Evolutionary conservation across 2,113 vertebrate species (phyloP).

Genomic region (Ranitomeya variabilis): DNA sequence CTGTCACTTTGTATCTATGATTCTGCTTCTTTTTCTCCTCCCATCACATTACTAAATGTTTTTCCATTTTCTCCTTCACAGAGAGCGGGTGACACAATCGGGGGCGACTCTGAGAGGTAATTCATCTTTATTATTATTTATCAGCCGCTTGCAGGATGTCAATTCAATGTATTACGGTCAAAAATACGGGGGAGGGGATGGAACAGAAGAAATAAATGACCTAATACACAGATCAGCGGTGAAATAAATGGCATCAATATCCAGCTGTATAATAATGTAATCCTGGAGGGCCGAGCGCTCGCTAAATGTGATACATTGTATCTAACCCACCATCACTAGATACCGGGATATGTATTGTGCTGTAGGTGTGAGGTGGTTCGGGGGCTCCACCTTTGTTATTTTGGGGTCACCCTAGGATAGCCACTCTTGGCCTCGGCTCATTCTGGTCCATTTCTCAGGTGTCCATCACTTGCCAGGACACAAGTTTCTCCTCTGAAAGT

Average conservation of each 20-base stretch:
- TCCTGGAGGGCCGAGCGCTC: too few relatives aligned
- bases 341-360: too few relatives aligned
- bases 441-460: neutral
- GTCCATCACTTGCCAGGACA: too few relatives aligned
- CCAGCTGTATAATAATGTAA: too few relatives aligned
- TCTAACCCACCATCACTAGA: too few relatives aligned
- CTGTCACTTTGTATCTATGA: conserved; percentile 3
- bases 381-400: neutral
- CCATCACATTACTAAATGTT: conserved; percentile 46
- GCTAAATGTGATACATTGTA: too few relatives aligned
- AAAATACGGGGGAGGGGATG: neutral
- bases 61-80: conserved; percentile 66
- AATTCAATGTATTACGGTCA: neutral
- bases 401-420: neutral
- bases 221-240: neutral
- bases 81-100: conserved; percentile 75
- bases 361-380: too few relatives aligned
- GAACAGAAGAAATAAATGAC: neutral
- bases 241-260: neutral
- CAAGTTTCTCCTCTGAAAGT: neutral
- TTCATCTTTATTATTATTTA: conserved; percentile 27
- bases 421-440: neutral
- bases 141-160: neutral
- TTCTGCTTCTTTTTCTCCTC: conserved; percentile 23
- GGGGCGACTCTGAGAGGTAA: conserved; percentile 79